phyloP scores from a whole-genome alignment of 2,888 invertebrate genomes.

The Rhamphomyia laevipes region DNA sequence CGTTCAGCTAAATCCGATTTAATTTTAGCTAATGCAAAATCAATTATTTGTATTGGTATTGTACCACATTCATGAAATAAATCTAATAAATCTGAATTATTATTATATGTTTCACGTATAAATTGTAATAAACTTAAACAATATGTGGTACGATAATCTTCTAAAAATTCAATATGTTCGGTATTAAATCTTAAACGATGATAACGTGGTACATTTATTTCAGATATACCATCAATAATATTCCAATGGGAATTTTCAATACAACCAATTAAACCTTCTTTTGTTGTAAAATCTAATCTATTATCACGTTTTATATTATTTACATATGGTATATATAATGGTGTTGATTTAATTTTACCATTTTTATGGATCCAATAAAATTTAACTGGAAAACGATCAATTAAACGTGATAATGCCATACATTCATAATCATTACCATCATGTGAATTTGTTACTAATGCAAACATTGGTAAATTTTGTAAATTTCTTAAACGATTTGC shows the following conservation, averaged over 20 bases:
- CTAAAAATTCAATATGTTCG: slow-evolving; percentile 26
- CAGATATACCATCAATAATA: slow-evolving; percentile 25
- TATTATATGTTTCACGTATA: too few species aligned
- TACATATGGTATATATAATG: slow-evolving; percentile 21
- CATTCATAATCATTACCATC: slow-evolving; percentile 32
- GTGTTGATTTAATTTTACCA: not conserved
- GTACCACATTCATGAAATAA: slow-evolving; percentile 41
- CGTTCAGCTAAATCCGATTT: slow-evolving; percentile 27
- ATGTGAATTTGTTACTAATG: slow-evolving; percentile 25
- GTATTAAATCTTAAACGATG: slow-evolving; percentile 26
- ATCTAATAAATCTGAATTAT: too few species aligned
- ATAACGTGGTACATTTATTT: slow-evolving; percentile 58
- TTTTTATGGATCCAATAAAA: slow-evolving; percentile 54
- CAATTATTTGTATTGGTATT: slow-evolving; percentile 45
- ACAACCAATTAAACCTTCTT: slow-evolving; percentile 38
- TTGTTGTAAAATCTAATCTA: slow-evolving; percentile 39
- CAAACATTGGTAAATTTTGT: slow-evolving; percentile 25
- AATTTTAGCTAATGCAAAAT: slow-evolving; percentile 60
- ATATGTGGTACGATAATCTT: slow-evolving; percentile 66
- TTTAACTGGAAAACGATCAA: slow-evolving; percentile 50
- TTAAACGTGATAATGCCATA: slow-evolving; percentile 46
- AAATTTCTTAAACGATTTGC: slow-evolving; percentile 25
- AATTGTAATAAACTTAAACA: slow-evolving; percentile 53
- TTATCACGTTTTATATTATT: slow-evolving; percentile 27
- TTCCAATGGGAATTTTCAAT: slow-evolving; percentile 31